These are phyloP conservation scores for Aulostomus chinensis DNA, from an alignment of 2,797 vertebrate genomes.

Conservation along the genomic window DNA sequence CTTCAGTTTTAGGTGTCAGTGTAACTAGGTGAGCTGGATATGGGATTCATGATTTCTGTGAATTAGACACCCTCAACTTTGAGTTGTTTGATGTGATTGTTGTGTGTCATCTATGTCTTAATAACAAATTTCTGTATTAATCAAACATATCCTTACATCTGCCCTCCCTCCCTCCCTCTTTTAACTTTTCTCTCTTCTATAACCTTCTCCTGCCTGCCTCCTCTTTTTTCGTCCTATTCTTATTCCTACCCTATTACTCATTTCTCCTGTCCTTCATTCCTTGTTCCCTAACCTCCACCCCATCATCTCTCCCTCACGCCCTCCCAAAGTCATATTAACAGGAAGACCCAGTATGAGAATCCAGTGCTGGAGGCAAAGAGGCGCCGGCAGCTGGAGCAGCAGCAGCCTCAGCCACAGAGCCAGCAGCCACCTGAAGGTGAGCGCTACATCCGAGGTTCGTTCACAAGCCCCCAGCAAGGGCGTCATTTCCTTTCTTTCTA, in stretches of 20 bases:
- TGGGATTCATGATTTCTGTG: background rate
- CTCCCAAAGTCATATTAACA: constrained; percentile 93
- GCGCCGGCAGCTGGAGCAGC: constrained; percentile 93
- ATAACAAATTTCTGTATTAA: constrained; percentile 37
- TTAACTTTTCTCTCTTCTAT: constrained; percentile 21
- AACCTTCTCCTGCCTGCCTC: constrained; percentile 10
- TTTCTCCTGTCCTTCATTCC: constrained; percentile 25
- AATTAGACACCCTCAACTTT: constrained; percentile 17
- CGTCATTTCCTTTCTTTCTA: constrained; percentile 71
- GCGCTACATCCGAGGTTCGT: constrained; percentile 77
- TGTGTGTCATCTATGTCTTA: constrained; percentile 10
- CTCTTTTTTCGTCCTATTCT: constrained; percentile 20
- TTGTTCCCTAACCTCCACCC: background rate
- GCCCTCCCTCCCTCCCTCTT: constrained; percentile 1
- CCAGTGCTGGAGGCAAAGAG: constrained; percentile 95
- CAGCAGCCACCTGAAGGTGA: constrained; percentile 88
- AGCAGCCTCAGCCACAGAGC: constrained; percentile 81
- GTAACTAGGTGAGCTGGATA: no score
- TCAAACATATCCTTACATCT: constrained; percentile 7
- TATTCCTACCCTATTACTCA: constrained; percentile 30
- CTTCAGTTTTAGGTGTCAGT: background rate
- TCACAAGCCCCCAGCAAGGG: constrained; percentile 68
- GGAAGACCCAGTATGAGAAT: constrained; percentile 99
- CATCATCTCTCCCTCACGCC: no score
- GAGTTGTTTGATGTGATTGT: constrained; percentile 27